phyloP scores from a whole-genome alignment of 2,888 invertebrate genomes.

The Ornithoptera priamus region DNA sequence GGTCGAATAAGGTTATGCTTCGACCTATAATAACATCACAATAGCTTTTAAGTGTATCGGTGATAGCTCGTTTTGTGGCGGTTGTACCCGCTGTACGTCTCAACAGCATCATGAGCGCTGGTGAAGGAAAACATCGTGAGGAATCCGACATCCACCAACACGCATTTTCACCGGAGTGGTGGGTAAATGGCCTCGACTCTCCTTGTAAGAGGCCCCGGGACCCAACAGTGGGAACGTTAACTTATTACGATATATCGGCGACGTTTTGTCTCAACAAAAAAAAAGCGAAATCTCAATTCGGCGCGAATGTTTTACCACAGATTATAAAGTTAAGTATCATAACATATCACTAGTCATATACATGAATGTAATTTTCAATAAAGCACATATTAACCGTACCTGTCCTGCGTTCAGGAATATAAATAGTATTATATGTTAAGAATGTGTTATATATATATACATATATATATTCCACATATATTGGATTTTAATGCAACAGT shows the following conservation, averaged over 20 bases:
- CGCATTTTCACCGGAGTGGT: too few relatives aligned
- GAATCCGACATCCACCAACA: too few relatives aligned
- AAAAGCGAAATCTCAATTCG: constrained; percentile 39
- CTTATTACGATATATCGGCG: background rate
- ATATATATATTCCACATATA: background rate
- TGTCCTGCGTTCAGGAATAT: constrained; percentile 75
- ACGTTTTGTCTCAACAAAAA: constrained; percentile 22
- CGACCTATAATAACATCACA: constrained; percentile 40
- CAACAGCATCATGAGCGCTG: too few relatives aligned
- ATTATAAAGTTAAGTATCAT: constrained; percentile 72
- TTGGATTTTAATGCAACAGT: constrained; percentile 14
- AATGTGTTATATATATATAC: constrained; percentile 12
- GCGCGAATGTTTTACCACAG: constrained; percentile 57
- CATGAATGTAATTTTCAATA: constrained; percentile 54
- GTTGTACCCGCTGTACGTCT: too few relatives aligned
- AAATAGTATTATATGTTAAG: constrained; percentile 36
- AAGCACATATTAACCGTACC: constrained; percentile 67
- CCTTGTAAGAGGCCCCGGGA: too few relatives aligned
- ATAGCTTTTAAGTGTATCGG: constrained; percentile 24
- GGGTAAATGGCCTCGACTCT: too few relatives aligned
- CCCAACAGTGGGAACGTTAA: too few relatives aligned
- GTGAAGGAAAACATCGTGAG: too few relatives aligned
- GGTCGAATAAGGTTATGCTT: constrained; percentile 43
- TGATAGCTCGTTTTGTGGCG: too few relatives aligned
- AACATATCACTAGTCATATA: constrained; percentile 79